Base-by-base conservation (phyloP, 2,888 invertebrate genomes). In the Leptopilina syphax region DNA sequence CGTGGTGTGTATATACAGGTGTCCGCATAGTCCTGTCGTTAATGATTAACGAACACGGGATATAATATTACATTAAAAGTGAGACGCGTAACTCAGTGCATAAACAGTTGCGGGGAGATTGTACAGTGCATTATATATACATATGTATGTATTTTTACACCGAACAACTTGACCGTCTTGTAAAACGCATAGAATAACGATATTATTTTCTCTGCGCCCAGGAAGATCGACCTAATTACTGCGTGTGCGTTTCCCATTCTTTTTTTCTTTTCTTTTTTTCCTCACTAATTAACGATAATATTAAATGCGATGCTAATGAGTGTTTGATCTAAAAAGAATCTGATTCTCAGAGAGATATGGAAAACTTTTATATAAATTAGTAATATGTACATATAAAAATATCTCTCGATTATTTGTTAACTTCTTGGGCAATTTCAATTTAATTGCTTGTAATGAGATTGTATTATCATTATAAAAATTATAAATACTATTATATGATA, bases 31-130 rank as follows among this genome's bases (percentile, higher is more conserved):
- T 81, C 79, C 78, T 77, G 76, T 80, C 79, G 76, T 78, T 82
- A 80, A 84, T 84, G 80, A 82, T 83, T 83, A 83, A 81, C 78
- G 78, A 81, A 81, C 79, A 78, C 78, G 79, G 66, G 66, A 78
- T 78, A 70, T 82, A 78, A 77, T 66, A 76, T 83, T 81, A 78
- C 82, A 79, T 41, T 67, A 70, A 76, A 67, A 50, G 47, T 50
- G 73, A 78, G 78, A 73, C 81, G 81, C 57, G 76, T 67, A 63
- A 76, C 65, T 73, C 54, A 60, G 60, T 60, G 65, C 73, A 47
- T n/a, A 73, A 57, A 57, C 57, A 57, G 50, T 10, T n/a, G 70
- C 8, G 70, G 70, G 9, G 54, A 70, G 70, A 70, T 54, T 70
- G 54, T 54, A 65, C 7, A 18, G 8, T 34, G 34, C 4, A 34